Evolutionary conservation across 2,888 invertebrate genomes (phyloP).

Genomic region (Stegophylla sp.): DNA sequence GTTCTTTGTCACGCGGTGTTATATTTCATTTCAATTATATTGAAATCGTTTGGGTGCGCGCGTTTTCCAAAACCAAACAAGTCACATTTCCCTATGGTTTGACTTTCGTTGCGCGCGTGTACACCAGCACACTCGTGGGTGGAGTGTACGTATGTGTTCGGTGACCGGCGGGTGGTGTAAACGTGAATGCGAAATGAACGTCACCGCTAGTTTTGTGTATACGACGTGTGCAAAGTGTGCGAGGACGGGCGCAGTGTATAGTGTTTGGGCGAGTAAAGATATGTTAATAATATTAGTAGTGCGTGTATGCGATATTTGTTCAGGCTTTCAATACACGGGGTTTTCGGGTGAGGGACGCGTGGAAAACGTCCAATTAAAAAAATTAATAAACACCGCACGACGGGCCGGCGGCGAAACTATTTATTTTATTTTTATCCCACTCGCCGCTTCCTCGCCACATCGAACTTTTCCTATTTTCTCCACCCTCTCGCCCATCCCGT

Average conservation of each 20-base stretch:
- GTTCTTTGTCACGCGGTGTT: neutral
- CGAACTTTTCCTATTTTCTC: constrained; percentile 44
- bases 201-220: no score
- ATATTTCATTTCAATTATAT: neutral
- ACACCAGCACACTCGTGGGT: no score
- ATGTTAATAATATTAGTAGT: neutral
- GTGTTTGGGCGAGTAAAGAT: neutral
- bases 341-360: neutral
- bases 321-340: constrained; percentile 2
- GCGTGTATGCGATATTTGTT: neutral
- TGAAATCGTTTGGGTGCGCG: neutral
- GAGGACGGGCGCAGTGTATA: no score
- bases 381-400: constrained; percentile 45
- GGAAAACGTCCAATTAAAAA: constrained; percentile 42
- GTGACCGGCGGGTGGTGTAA: no score
- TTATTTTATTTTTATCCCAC: neutral
- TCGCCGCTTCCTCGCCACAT: neutral
- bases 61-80: no score
- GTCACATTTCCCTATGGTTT: no score
- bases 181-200: no score
- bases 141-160: no score
- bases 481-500: neutral
- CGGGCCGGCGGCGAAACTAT: neutral
- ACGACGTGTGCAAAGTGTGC: no score
- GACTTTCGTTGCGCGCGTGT: no score